These are phyloP conservation scores for Allobates femoralis DNA, from an alignment of 2,797 vertebrate species.

Conservation along the genomic window DNA sequence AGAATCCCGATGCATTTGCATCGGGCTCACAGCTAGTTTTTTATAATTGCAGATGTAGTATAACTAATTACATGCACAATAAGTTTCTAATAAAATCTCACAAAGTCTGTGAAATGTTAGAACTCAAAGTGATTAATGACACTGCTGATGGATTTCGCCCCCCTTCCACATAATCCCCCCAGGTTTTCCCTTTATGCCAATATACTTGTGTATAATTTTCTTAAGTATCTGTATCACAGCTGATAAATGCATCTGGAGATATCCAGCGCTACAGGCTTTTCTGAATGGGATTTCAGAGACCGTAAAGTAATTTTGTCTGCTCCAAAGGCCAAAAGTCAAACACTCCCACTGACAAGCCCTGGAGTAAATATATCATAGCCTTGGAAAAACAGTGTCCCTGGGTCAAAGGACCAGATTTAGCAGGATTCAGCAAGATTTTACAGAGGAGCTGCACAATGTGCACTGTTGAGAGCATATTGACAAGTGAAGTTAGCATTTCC, in stretches of 20 bases:
- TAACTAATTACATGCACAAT: not conserved
- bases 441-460: conserved; percentile 33
- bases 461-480: conserved; percentile 5
- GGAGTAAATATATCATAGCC: conserved; percentile 41
- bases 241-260: not conserved
- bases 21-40: too few relatives aligned
- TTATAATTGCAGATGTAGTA: not conserved
- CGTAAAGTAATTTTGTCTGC: conserved; percentile 36
- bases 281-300: conserved; percentile 43
- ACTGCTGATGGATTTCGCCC: not conserved
- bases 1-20: too few relatives aligned
- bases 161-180: not conserved
- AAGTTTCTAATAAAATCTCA: not conserved
- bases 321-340: conserved; percentile 56
- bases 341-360: conserved; percentile 38
- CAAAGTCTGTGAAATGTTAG: not conserved
- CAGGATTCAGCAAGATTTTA: conserved; percentile 54
- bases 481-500: conserved; percentile 17
- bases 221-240: conserved; percentile 1
- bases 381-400: conserved; percentile 39
- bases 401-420: conserved; percentile 52
- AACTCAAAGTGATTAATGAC: not conserved
- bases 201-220: not conserved
- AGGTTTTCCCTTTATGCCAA: not conserved
- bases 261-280: conserved; percentile 6